Evolutionary conservation across 1,140 invertebrate genomes (phyloP).

Genomic region (Scaptomyza hsui): DNA sequence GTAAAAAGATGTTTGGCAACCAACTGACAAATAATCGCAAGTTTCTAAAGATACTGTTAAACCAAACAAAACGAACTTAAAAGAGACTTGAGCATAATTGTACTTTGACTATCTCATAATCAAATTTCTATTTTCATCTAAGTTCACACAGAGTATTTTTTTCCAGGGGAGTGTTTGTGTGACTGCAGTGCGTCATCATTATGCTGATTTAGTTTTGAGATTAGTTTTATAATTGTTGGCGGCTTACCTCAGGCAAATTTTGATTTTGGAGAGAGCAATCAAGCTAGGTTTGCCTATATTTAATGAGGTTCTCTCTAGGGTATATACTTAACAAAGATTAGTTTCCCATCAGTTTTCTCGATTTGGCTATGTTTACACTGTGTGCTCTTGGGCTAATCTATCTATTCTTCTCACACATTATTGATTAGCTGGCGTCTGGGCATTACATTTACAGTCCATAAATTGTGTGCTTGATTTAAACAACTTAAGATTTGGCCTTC

Average conservation of each 20-base stretch:
- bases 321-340: background rate
- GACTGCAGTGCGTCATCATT: slow-evolving; percentile 66
- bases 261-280: slow-evolving; percentile 1
- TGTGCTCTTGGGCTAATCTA: slow-evolving; percentile 8
- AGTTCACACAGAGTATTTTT: background rate
- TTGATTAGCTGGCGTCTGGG: slow-evolving; percentile 29
- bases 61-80: background rate
- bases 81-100: background rate
- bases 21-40: background rate
- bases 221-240: slow-evolving; percentile 31
- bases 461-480: slow-evolving; percentile 41
- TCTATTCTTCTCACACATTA: slow-evolving; percentile 33
- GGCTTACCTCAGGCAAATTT: slow-evolving; percentile 55
- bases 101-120: slow-evolving; percentile 43
- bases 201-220: slow-evolving; percentile 52
- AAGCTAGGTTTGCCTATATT: background rate
- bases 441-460: slow-evolving; percentile 27
- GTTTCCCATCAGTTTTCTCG: background rate
- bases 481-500: slow-evolving; percentile 34
- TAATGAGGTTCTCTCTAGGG: background rate
- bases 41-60: slow-evolving; percentile 15
- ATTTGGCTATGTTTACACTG: slow-evolving; percentile 15
- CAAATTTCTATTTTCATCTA: slow-evolving; percentile 64
- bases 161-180: slow-evolving; percentile 34
- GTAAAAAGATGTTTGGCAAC: slow-evolving; percentile 45